Percentiles rank a stretch among this genome's conserved stretches.
Conservation (phyloP, 1,140 invertebrate species). For the Drosophila insularis region DNA sequence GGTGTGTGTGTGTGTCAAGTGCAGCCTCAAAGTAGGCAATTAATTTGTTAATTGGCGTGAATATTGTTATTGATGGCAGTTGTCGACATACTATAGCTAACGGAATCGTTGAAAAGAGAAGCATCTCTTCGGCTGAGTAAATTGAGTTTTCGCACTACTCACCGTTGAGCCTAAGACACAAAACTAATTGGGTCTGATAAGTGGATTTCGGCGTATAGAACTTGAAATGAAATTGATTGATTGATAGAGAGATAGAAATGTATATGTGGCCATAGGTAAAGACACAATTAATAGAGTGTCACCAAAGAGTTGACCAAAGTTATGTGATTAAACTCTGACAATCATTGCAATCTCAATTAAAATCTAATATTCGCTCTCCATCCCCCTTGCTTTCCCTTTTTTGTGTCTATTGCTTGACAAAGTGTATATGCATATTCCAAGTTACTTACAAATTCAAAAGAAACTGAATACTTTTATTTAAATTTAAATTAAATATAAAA, state of each 20-base stretch:
- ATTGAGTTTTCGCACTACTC: conserved; percentile 56
- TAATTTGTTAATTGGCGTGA: conserved; percentile 75
- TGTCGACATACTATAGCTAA: conserved; percentile 29
- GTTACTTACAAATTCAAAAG: too few species aligned
- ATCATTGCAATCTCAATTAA: not conserved
- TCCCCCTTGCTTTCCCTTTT: too few species aligned
- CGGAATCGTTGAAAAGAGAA: conserved; percentile 7
- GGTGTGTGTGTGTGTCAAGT: conserved; percentile 35
- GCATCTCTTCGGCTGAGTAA: conserved; percentile 36
- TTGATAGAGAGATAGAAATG: not conserved
- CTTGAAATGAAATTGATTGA: conserved; percentile 17
- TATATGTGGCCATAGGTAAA: not conserved
- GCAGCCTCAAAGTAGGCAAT: conserved; percentile 69
- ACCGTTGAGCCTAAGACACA: not conserved
- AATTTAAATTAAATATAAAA: too few species aligned
- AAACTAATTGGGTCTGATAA: conserved; percentile 40
- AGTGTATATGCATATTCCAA: not conserved
- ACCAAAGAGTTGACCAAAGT: conserved; percentile 5
- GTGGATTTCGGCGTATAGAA: conserved; percentile 13
- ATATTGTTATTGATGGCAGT: conserved; percentile 68
- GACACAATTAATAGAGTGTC: conserved; percentile 6
- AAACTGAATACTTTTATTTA: too few species aligned
- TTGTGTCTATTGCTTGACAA: too few species aligned
- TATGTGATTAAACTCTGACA: not conserved
- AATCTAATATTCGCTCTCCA: not conserved